Base-by-base conservation (phyloP, 1,140 invertebrate genomes). In the Goniozus legneri region DNA sequence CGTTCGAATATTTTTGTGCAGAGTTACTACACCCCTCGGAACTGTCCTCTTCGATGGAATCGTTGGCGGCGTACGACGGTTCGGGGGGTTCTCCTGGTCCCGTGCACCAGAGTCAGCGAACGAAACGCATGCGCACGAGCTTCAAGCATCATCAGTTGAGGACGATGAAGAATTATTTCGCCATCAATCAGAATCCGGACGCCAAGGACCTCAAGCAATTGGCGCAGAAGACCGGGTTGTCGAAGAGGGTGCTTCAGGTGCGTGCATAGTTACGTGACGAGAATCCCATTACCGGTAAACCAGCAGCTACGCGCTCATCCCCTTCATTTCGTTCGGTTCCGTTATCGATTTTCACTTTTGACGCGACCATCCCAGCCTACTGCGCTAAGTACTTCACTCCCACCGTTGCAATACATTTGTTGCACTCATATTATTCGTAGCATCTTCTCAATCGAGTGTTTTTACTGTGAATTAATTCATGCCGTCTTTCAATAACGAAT, bases 151-250 rank as follows among this genome's bases (percentile, higher is more conserved):
- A 97, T 72, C 95, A 97, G 66, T 80, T 98, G n/a, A 76, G 92
- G 37, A 95, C 92, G 2, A 97, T 98, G 95, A 97, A 97, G 75
- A 90, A 88, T 13, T 97, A 97, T 71, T 98, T 98, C 70, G 86
- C 89, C 31, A 86, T 97, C 64, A 98, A 98, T 77, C 95, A 97
- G 75, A 98, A 98, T 76, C 95, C 95, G 4, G 93, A 97, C 65
- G 91, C 94, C 21, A 97, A 97, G 71, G 94, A 97, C 71, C 78
- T 97, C 10, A 96, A 96, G 69, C 91, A 95, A 67, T 71, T 97
- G 36, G 91, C 93, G 0, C 91, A 95, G 67, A 98, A 97, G 77
- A 98, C 95, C n/a, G 93, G 92, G 2, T 79, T 98, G 0, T 94
- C 92, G 2, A 98, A 98, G 76, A 80, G 95, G 56, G 95, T 98